These are phyloP conservation scores for Leucophora obtusa DNA, from an alignment of 2,888 invertebrate species.

Conservation along the genomic window DNA sequence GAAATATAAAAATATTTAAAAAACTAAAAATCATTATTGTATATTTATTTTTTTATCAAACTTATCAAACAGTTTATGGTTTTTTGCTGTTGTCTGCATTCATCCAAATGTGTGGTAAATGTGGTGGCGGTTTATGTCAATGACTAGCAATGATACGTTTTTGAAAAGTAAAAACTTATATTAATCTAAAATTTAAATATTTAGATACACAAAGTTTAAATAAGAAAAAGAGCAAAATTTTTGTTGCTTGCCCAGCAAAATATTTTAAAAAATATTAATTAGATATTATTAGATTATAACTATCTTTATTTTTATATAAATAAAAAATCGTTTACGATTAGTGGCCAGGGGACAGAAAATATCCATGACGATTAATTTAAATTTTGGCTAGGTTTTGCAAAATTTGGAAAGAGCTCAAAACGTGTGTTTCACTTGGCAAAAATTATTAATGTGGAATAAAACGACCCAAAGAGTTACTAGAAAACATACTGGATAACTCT, in stretches of 20 bases:
- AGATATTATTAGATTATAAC: too few relatives aligned
- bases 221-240: neutral
- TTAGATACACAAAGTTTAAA: neutral
- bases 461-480: too few relatives aligned
- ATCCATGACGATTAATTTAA: too few relatives aligned
- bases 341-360: too few relatives aligned
- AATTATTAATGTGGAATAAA: too few relatives aligned
- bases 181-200: neutral
- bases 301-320: too few relatives aligned
- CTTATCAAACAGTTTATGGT: slow-evolving; percentile 20
- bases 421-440: too few relatives aligned
- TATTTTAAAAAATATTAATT: too few relatives aligned
- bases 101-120: slow-evolving; percentile 29
- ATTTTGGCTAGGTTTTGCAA: too few relatives aligned
- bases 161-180: neutral
- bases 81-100: slow-evolving; percentile 27
- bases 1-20: neutral
- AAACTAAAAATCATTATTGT: neutral
- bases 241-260: neutral
- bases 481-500: too few relatives aligned
- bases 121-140: slow-evolving; percentile 35
- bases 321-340: too few relatives aligned
- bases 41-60: slow-evolving; percentile 1
- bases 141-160: slow-evolving; percentile 23
- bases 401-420: too few relatives aligned